Percentiles rank a stretch among this genome's conserved stretches.
Conservation (phyloP, 2,113 vertebrate genomes). For the Rostratula benghalensis region DNA sequence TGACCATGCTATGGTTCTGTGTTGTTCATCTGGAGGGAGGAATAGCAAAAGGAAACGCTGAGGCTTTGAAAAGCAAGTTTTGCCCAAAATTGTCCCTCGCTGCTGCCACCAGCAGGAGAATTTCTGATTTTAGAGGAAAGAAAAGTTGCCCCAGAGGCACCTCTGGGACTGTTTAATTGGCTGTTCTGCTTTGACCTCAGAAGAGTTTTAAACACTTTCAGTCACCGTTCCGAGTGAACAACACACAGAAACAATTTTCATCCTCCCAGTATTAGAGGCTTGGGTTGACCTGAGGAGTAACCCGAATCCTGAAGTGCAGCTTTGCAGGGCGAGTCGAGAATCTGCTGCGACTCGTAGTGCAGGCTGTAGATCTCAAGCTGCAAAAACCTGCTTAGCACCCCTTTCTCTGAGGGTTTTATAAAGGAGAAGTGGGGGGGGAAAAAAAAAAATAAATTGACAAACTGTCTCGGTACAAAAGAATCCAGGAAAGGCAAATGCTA, state of each 20-base stretch:
- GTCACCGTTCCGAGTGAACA: background rate
- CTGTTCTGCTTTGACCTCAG: background rate
- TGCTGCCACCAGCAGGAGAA: constrained; percentile 38
- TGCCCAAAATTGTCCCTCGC: background rate
- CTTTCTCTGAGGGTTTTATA: background rate
- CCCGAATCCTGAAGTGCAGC: background rate
- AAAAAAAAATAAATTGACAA: background rate
- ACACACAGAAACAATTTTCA: background rate
- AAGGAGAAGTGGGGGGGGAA: background rate
- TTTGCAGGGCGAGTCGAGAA: background rate
- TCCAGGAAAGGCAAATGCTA: constrained; percentile 46
- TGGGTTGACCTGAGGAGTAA: background rate
- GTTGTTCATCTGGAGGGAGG: background rate
- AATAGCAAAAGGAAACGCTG: background rate
- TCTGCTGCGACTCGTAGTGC: accelerated
- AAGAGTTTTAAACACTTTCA: background rate
- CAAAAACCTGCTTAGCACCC: background rate
- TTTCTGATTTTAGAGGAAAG: background rate
- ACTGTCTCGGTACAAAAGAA: constrained; percentile 25
- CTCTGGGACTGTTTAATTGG: background rate
- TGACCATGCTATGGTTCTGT: too few species aligned
- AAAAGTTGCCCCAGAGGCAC: background rate
- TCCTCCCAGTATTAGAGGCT: background rate
- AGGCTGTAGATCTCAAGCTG: background rate
- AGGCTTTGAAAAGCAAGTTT: background rate